These are phyloP conservation scores for Marasmarcha lunaedactyla DNA, from an alignment of 2,888 invertebrate species.

Conservation along the genomic window DNA sequence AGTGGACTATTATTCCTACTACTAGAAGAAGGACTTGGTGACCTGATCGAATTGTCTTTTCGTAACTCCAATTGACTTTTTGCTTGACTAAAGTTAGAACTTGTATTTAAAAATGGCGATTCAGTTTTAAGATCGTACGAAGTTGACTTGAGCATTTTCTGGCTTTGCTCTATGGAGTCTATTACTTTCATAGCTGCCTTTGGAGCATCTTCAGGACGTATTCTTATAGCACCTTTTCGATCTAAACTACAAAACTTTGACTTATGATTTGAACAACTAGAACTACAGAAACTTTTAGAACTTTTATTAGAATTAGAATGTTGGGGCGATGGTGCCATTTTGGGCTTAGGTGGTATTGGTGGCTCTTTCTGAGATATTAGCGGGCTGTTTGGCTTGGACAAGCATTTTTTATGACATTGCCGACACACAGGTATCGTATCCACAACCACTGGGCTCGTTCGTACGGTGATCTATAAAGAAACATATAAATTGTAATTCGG, in stretches of 20 bases:
- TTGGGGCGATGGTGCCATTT: constrained; percentile 48
- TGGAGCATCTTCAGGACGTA: constrained; percentile 60
- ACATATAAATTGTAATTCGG: constrained; percentile 16
- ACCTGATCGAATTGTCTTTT: constrained; percentile 49
- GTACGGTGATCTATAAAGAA: constrained; percentile 76
- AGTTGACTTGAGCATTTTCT: constrained; percentile 60
- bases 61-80: constrained; percentile 55
- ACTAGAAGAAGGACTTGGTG: constrained; percentile 59
- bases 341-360: constrained; percentile 36
- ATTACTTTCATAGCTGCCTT: constrained; percentile 57
- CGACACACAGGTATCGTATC: constrained; percentile 81
- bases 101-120: constrained; percentile 46
- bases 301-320: constrained; percentile 49
- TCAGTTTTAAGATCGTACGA: constrained; percentile 60
- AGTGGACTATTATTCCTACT: constrained; percentile 61
- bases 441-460: constrained; percentile 79
- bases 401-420: constrained; percentile 83
- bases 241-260: constrained; percentile 48
- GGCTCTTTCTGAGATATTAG: constrained; percentile 57
- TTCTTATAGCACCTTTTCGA: constrained; percentile 59
- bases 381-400: constrained; percentile 68
- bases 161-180: constrained; percentile 62
- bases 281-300: constrained; percentile 49
- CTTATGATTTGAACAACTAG: constrained; percentile 48
- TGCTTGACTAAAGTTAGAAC: constrained; percentile 35